phyloP scores from a whole-genome alignment of 2,113 vertebrate species.

The Bostrychus sinensis region DNA sequence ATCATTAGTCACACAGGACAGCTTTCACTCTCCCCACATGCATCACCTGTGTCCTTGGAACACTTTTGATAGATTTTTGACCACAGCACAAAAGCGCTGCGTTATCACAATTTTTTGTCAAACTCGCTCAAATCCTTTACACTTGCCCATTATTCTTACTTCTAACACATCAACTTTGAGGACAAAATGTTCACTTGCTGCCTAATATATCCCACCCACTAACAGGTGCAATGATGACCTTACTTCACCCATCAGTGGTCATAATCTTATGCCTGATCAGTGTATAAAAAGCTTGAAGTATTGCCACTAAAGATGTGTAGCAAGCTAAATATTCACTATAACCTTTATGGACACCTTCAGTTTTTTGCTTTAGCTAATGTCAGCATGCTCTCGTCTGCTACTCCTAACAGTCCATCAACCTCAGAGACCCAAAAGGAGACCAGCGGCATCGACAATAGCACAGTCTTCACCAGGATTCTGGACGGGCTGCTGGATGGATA shows the following conservation, averaged over 20 bases:
- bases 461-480: slow-evolving; percentile 92
- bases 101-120: too few species aligned
- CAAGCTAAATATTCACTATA: slow-evolving; percentile 47
- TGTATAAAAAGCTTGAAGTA: too few species aligned
- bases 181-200: too few species aligned
- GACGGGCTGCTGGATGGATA: slow-evolving; percentile 92
- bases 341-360: slow-evolving; percentile 17
- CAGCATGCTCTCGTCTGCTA: neutral
- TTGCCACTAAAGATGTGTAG: too few species aligned
- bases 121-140: too few species aligned
- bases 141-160: too few species aligned
- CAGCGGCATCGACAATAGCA: slow-evolving; percentile 87
- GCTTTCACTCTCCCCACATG: slow-evolving; percentile 42
- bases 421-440: slow-evolving; percentile 60
- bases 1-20: slow-evolving; percentile 28
- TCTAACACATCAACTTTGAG: too few species aligned
- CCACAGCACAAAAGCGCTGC: slow-evolving; percentile 42
- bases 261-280: too few species aligned
- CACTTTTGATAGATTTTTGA: slow-evolving; percentile 63
- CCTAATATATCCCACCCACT: too few species aligned
- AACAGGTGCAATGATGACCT: too few species aligned
- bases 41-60: slow-evolving; percentile 26
- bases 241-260: too few species aligned
- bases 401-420: slow-evolving; percentile 16
- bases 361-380: slow-evolving; percentile 2